Percentiles rank a stretch among this genome's conserved stretches.
Evolutionary conservation across 2,113 vertebrate genomes (phyloP).

Genomic region (Actenoides lindsayi): DNA sequence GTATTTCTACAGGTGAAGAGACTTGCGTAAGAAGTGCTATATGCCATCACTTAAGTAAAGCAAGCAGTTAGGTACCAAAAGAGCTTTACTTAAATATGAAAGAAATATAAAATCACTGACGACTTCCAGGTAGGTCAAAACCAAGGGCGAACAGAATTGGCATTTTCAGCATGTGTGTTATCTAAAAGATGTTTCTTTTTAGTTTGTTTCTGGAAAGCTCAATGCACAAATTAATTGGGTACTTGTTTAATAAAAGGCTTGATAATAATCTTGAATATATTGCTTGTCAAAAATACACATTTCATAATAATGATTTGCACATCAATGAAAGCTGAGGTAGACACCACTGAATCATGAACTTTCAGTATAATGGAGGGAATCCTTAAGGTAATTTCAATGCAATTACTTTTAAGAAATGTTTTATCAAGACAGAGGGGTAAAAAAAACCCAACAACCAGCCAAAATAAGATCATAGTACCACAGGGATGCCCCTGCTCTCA

Average conservation of each 20-base stretch:
- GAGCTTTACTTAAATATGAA: neutral
- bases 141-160: neutral
- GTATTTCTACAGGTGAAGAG: neutral
- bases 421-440: neutral
- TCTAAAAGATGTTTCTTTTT: neutral
- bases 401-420: neutral
- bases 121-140: neutral
- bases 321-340: neutral
- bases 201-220: neutral
- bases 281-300: neutral
- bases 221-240: neutral
- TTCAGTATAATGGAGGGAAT: neutral
- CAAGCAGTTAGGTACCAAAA: neutral
- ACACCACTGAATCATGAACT: neutral
- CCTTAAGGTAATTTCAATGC: neutral
- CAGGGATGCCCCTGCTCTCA: neutral
- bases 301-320: neutral
- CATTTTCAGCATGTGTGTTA: neutral
- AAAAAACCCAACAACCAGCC: fast-evolving
- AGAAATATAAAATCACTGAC: neutral
- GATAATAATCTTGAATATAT: neutral
- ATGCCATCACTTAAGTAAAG: neutral
- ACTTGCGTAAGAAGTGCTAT: neutral
- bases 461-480: neutral
- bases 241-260: neutral